Base-by-base conservation (phyloP, 2,113 vertebrate species). In the Thomomys bottae region DNA sequence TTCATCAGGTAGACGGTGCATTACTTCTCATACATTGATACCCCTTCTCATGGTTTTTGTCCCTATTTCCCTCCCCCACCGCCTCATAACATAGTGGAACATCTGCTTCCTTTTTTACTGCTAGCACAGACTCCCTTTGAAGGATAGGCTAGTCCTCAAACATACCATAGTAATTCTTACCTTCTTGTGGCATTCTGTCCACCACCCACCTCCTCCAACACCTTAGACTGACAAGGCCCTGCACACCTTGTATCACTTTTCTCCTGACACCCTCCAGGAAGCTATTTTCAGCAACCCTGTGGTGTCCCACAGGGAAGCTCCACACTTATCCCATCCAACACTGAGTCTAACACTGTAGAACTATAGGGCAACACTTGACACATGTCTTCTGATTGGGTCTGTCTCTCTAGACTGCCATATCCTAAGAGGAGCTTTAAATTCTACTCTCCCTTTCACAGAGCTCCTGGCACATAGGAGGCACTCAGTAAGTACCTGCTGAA, bases 371-470 rank as follows among this genome's bases (percentile, higher is more conserved):
- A 0, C 57, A n/a, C 30, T 42, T 30, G 66, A 30, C 30, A 34
- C 8, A 38, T 1, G 3, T 5, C 14, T 20, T 12, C 24, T 21
- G 28, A 34, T 11, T 26, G 38, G 18, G 11, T 66, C 57, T 57
- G 73, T 81, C n/a, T 21, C 63, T 9, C 20, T 17, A 34, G 59
- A 12, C 8, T 11, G 5, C 23, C 20, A 15, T 2, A 6, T 82
- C 81, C 70, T n/a, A 42, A 59, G 8, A 67, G 40, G 32, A 36
- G 72, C 36, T 28, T 26, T 54, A 23, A 7, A 9, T 3, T 63
- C 15, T 10, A 67, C 15, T 6, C 24, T 5, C 8, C 26, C 17
- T 4, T n/a, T 34, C 32, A 32, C 45, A 18, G 0, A 30, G 54
- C 38, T 17, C 28, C 75, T 34, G 4, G 8, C 76, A 36, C 21